These are phyloP conservation scores for Nanorana parkeri DNA, from an alignment of 2,113 vertebrate species.

Conservation along the genomic window DNA sequence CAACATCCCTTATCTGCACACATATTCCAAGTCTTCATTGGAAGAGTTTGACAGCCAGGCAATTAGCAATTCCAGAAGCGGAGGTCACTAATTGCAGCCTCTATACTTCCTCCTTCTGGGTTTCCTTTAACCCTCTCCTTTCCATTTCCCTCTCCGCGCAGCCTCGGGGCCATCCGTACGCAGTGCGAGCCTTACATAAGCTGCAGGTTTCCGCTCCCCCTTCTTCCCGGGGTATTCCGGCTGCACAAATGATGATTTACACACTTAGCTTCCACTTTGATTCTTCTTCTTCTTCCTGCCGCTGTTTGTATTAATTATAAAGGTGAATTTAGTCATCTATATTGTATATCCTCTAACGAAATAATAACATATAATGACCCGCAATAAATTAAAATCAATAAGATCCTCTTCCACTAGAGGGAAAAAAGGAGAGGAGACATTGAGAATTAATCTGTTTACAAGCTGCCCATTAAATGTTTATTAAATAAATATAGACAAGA, in stretches of 20 bases:
- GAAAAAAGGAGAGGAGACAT: slow-evolving; percentile 23
- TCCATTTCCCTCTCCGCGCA: too few relatives aligned
- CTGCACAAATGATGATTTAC: slow-evolving; percentile 16
- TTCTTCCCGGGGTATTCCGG: background rate
- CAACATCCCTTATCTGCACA: too few relatives aligned
- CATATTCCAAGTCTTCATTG: too few relatives aligned
- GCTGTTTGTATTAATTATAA: slow-evolving; percentile 46
- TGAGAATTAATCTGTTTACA: slow-evolving; percentile 48
- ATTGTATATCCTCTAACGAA: slow-evolving; percentile 37
- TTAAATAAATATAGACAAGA: slow-evolving; percentile 43
- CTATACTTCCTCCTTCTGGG: too few relatives aligned
- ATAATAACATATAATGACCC: slow-evolving; percentile 43
- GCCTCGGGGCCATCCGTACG: too few relatives aligned
- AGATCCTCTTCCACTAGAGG: slow-evolving; percentile 10
- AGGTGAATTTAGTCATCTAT: slow-evolving; percentile 32
- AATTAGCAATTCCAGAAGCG: too few relatives aligned
- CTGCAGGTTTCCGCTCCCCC: background rate
- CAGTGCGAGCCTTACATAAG: too few relatives aligned
- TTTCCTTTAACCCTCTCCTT: too few relatives aligned
- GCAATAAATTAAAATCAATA: slow-evolving; percentile 57
- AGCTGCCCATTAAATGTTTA: slow-evolving; percentile 40
- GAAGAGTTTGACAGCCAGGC: too few relatives aligned
- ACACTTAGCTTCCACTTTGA: slow-evolving; percentile 18
- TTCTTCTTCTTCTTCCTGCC: slow-evolving; percentile 9
- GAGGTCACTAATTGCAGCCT: too few relatives aligned